Evolutionary conservation across 1,140 invertebrate genomes (phyloP).

Genomic region (Lasioglossum albipes): DNA sequence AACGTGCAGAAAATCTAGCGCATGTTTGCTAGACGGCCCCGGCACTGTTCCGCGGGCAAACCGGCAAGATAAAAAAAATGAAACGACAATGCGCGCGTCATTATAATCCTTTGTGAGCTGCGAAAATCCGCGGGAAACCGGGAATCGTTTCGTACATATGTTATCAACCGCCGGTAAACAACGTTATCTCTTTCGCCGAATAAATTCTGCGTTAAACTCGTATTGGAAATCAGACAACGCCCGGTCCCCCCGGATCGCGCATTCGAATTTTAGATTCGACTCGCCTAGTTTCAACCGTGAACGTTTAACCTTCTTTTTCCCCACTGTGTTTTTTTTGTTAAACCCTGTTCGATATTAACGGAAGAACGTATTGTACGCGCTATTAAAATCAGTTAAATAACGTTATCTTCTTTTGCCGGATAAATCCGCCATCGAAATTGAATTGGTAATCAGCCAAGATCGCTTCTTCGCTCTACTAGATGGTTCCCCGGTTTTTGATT

Average conservation of each 20-base stretch:
- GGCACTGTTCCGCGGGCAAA: background rate
- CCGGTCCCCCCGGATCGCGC: too few species aligned
- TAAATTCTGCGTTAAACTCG: conserved; percentile 45
- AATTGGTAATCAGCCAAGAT: too few species aligned
- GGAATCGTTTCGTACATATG: conserved; percentile 6
- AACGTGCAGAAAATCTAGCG: background rate
- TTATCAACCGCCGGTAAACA: conserved; percentile 49
- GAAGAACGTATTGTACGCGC: too few species aligned
- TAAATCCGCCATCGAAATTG: too few species aligned
- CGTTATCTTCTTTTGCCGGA: too few species aligned
- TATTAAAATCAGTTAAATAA: too few species aligned
- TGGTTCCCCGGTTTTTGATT: too few species aligned
- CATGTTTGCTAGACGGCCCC: background rate
- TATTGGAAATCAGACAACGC: background rate
- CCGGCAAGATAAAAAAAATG: conserved; percentile 15
- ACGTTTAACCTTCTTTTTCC: too few species aligned
- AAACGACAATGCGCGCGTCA: background rate
- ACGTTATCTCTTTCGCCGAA: conserved; percentile 49
- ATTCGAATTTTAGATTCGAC: conserved; percentile 25
- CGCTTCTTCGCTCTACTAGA: too few species aligned
- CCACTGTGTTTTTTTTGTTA: too few species aligned
- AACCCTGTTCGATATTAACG: too few species aligned
- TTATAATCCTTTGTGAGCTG: conserved; percentile 20
- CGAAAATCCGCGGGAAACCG: background rate
- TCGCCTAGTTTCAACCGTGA: too few species aligned